Evolutionary conservation across 2,888 invertebrate species (phyloP), one percentile per base, ranked within the genome.

Genomic region (Scaptomyza reducta): DNA sequence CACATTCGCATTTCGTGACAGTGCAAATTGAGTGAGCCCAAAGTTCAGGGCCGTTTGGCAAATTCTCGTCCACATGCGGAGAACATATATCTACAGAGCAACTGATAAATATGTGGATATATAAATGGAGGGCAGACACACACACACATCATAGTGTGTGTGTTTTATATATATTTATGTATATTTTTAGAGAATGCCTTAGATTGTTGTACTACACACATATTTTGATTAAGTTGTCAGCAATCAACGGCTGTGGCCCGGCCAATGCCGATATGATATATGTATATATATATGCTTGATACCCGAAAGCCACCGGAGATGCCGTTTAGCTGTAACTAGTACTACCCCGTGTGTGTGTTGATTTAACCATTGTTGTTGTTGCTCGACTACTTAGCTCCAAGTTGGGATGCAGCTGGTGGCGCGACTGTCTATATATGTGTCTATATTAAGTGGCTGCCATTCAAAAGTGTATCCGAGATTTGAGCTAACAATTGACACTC

Each of bases 191-290:
- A 79, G 80, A 76, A 76, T 77, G 79, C 82, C 75, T 78, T 81
- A 78, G 74, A 74, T 73, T 78, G 66, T 59, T 68, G 22, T 59
- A 58, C 22, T n/a, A 40, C 16, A 33, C 64, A 70, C 72, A 66
- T 50, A 59, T 70, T 75, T 81, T 87, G 87, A 87, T 82, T 82
- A 85, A 82, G 79, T 81, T 82, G 82, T 87, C 87, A 85, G 85
- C 76, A 81, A 81, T 81, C 85, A 87, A 67, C 59, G 61, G 61
- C 16, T 16, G 45, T 31, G 42, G 27, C 50, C 18, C 31, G 60
- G 38, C 63, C 63, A 56, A 66, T 66, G 58, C 65, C 73, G 66
- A 71, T 71, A 72, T 72, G 47, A 53, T 69, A 45, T 22, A 50
- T 38, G 18, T 68, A 45, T 22, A 25, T 38, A 13, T 22, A 38